A percentile compares a stretch with the other conserved stretches of the same genome.
Evolutionary conservation across 2,797 vertebrate species (phyloP).

Genomic region (Neoniphon sammara): DNA sequence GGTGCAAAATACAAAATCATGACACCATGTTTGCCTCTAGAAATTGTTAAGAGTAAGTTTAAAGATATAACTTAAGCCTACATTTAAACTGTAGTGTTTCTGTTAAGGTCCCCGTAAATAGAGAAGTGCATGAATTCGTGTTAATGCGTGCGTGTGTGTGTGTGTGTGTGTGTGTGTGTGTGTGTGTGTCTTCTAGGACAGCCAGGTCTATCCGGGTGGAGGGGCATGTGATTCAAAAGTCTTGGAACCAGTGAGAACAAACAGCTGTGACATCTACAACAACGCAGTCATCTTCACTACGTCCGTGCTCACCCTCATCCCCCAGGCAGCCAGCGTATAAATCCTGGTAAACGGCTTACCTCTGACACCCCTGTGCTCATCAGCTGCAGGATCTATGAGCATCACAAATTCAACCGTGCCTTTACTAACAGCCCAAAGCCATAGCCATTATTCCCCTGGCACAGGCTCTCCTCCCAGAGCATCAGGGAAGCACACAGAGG

Average conservation of each 20-base stretch:
- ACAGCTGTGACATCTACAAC: conserved; percentile 49
- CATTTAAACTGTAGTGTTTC: too few relatives aligned
- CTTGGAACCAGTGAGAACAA: conserved; percentile 45
- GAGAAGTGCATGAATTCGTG: background rate
- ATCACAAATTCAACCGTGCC: conserved; percentile 35
- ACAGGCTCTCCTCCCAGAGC: background rate
- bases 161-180: conserved; percentile 5
- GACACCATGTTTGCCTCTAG: too few relatives aligned
- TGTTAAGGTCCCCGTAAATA: background rate
- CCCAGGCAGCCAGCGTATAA: conserved; percentile 44
- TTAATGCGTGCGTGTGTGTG: conserved; percentile 9
- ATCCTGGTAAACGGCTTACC: conserved; percentile 54
- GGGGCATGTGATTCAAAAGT: conserved; percentile 27
- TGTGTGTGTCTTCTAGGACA: conserved; percentile 21
- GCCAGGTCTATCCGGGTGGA: conserved; percentile 5
- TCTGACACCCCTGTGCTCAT: conserved; percentile 57
- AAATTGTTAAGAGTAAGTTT: too few relatives aligned
- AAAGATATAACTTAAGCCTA: too few relatives aligned
- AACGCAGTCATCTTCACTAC: conserved; percentile 18
- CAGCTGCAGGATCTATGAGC: conserved; percentile 57
- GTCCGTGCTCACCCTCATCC: conserved; percentile 32
- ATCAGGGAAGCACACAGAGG: conserved; percentile 25
- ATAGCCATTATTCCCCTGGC: conserved; percentile 23
- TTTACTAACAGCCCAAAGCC: conserved; percentile 24
- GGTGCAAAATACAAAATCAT: too few relatives aligned